Evolutionary conservation across 1,140 invertebrate genomes (phyloP).

Genomic region (Orius laevigatus): DNA sequence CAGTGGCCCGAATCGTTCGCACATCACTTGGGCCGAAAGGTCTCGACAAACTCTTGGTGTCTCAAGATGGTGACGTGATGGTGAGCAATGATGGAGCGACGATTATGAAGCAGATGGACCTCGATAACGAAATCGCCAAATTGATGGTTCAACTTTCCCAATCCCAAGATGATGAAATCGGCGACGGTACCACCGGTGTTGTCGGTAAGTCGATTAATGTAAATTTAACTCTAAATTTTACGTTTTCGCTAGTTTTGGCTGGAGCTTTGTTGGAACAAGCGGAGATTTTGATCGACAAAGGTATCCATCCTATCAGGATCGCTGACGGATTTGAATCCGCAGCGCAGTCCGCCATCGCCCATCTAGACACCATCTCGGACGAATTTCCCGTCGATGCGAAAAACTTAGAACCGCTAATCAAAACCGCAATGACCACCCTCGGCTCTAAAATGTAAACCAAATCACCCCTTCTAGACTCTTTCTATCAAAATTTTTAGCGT

Average conservation of each 20-base stretch:
- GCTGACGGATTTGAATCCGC: conserved; percentile 98
- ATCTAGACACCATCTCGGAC: conserved; percentile 79
- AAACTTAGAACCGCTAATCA: conserved; percentile 76
- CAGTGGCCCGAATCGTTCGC: conserved; percentile 74
- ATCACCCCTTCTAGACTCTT: not conserved
- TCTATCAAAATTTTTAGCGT: conserved; percentile 32
- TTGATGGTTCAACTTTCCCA: conserved; percentile 95
- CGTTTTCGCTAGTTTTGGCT: conserved; percentile 43
- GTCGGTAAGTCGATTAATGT: conserved; percentile 47
- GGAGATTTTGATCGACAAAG: conserved; percentile 79
- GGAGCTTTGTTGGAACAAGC: conserved; percentile 93
- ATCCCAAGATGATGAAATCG: conserved; percentile 99
- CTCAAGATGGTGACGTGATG: conserved; percentile 92
- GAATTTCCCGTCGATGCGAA: conserved; percentile 69
- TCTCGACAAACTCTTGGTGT: conserved; percentile 93
- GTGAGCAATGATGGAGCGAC: conserved; percentile 99
- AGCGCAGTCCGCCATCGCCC: conserved; percentile 71
- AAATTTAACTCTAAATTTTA: conserved; percentile 6
- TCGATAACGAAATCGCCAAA: conserved; percentile 97
- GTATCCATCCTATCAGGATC: conserved; percentile 97
- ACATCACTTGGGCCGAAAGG: conserved; percentile 93
- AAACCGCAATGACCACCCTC: conserved; percentile 94
- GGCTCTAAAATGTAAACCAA: conserved; percentile 86
- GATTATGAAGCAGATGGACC: conserved; percentile 97
- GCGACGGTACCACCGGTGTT: conserved; percentile 98